Percentiles rank a stretch among this genome's conserved stretches.
Conservation (phyloP, 1,140 invertebrate genomes). For the Neomicropteryx cornuta region DNA sequence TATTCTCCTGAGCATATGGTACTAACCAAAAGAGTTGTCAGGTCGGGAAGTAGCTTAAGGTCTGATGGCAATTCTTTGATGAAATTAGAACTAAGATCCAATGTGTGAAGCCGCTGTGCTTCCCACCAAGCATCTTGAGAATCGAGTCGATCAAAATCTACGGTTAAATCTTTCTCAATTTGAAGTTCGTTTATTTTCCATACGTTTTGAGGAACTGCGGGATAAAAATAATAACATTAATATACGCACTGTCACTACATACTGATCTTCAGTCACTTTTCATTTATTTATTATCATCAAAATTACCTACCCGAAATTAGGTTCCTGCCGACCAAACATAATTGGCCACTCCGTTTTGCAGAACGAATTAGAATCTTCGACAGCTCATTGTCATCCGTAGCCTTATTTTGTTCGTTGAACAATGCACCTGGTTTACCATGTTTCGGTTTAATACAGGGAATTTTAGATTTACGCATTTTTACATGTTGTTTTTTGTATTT, state of each 20-base stretch:
- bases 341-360: background rate
- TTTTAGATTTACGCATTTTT: no score
- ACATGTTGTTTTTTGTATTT: no score
- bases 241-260: no score
- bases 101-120: slow-evolving; percentile 59
- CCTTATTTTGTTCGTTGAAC: slow-evolving; percentile 1
- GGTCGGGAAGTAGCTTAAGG: slow-evolving; percentile 55
- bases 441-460: no score
- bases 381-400: background rate
- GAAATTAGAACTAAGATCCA: slow-evolving; percentile 73
- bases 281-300: no score
- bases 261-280: no score
- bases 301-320: background rate
- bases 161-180: slow-evolving; percentile 46
- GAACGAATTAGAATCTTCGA: background rate
- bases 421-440: no score
- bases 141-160: slow-evolving; percentile 52
- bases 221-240: slow-evolving; percentile 15
- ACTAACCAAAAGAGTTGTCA: slow-evolving; percentile 45
- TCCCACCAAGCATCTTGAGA: slow-evolving; percentile 75
- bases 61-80: slow-evolving; percentile 54
- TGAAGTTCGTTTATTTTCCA: slow-evolving; percentile 71
- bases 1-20: no score
- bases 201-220: slow-evolving; percentile 65
- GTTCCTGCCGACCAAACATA: background rate